A percentile compares a stretch with the other conserved stretches of the same genome.
phyloP scores from a whole-genome alignment of 2,113 vertebrate species.

The Neolamprologus tretocephalus region DNA sequence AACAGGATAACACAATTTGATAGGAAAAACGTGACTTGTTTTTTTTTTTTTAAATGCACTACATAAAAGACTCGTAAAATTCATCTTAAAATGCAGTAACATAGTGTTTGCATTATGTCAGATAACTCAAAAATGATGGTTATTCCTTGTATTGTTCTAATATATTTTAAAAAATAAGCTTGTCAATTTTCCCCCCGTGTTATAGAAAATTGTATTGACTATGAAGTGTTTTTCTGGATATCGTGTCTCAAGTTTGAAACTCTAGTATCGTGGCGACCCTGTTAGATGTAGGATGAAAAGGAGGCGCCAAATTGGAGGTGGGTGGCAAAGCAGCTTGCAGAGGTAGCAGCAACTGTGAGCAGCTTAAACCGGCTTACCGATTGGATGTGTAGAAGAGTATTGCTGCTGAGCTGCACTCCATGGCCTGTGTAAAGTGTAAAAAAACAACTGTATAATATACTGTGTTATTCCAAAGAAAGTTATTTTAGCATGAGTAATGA shows the following conservation, averaged over 20 bases:
- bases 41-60: background rate
- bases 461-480: background rate
- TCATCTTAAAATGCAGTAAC: background rate
- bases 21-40: background rate
- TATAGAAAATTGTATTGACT: background rate
- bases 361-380: background rate
- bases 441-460: background rate
- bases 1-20: background rate
- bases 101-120: background rate
- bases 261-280: background rate
- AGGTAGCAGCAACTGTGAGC: background rate
- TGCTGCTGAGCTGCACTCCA: background rate
- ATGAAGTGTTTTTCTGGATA: too few species aligned
- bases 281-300: background rate
- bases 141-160: background rate
- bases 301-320: background rate
- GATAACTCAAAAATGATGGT: background rate
- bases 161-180: background rate
- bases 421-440: background rate
- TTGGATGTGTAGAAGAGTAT: background rate
- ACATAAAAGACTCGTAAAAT: background rate
- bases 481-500: background rate
- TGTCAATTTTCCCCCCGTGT: background rate
- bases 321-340: background rate
- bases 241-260: background rate